Conservation (phyloP, 2,113 vertebrate species). For the Equus przewalskii region DNA sequence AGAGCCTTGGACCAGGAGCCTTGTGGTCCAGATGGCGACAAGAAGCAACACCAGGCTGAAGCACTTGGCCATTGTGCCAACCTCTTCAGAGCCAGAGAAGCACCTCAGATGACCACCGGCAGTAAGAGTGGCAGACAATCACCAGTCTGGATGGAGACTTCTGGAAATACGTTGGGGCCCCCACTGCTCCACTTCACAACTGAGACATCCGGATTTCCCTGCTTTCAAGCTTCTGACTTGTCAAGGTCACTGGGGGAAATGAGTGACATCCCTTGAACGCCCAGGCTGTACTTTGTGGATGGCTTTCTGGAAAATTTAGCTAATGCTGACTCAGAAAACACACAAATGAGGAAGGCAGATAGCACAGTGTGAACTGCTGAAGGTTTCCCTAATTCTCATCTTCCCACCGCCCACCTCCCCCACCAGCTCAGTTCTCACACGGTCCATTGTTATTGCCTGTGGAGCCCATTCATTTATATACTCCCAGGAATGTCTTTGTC, state of each 20-base stretch:
- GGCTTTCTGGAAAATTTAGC: conserved; percentile 87
- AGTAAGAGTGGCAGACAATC: conserved; percentile 9
- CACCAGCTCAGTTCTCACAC: conserved; percentile 29
- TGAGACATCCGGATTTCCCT: conserved; percentile 82
- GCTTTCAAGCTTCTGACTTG: conserved; percentile 80
- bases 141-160: conserved; percentile 65
- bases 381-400: conserved; percentile 35
- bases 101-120: not conserved
- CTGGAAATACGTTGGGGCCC: conserved; percentile 63
- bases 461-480: conserved; percentile 38
- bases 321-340: conserved; percentile 89
- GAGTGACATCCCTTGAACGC: conserved; percentile 80
- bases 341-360: conserved; percentile 88
- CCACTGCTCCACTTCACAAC: conserved; percentile 62
- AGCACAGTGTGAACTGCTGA: conserved; percentile 81
- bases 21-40: conserved; percentile 62
- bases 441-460: not conserved
- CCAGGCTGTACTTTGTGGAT: conserved; percentile 80
- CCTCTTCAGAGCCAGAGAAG: not conserved
- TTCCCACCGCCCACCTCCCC: not conserved
- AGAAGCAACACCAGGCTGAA: conserved; percentile 61
- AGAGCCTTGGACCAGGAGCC: conserved; percentile 63
- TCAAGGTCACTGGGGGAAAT: conserved; percentile 88
- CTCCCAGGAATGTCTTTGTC: not conserved
- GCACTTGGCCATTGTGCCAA: conserved; percentile 56